Percentiles rank a stretch among this genome's conserved stretches.
Conservation (phyloP, 2,888 invertebrate genomes). For the Capitulum mitella region DNA sequence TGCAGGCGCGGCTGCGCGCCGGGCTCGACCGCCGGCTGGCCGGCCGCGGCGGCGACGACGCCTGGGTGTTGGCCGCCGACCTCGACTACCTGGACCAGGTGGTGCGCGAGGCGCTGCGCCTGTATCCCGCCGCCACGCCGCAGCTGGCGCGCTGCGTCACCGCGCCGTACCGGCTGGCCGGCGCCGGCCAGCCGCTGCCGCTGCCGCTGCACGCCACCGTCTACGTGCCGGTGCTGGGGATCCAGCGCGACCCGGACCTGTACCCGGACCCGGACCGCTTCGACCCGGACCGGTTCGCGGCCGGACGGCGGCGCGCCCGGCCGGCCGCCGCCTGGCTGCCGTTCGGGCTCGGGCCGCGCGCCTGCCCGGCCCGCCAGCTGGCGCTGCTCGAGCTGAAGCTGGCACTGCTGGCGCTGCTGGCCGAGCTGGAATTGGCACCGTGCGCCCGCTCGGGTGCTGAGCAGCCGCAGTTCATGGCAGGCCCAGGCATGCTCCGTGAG, state of each 20-base stretch:
- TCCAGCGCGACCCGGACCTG: background rate
- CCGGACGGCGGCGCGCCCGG: background rate
- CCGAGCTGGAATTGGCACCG: background rate
- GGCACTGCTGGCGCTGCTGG: background rate
- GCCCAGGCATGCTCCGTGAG: background rate
- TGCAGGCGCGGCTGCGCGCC: background rate
- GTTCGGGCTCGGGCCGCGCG: background rate
- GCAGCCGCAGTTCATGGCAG: background rate
- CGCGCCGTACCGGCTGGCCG: background rate
- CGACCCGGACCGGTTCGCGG: background rate
- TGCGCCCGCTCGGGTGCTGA: background rate
- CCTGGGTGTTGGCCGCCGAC: background rate
- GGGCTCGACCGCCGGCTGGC: background rate
- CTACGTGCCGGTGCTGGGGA: background rate
- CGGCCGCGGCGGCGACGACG: background rate
- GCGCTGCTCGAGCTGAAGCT: slow-evolving; percentile 13
- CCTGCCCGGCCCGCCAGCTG: background rate
- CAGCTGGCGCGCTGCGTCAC: slow-evolving; percentile 12
- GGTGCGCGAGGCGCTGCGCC: background rate
- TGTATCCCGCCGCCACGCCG: slow-evolving; percentile 4
- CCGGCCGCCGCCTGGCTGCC: slow-evolving; percentile 5
- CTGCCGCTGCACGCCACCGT: background rate
- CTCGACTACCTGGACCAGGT: background rate
- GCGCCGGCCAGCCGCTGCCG: background rate
- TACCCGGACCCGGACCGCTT: background rate